These are phyloP conservation scores for Calycopis cecrops DNA, from an alignment of 1,140 invertebrate species.

Conservation along the genomic window DNA sequence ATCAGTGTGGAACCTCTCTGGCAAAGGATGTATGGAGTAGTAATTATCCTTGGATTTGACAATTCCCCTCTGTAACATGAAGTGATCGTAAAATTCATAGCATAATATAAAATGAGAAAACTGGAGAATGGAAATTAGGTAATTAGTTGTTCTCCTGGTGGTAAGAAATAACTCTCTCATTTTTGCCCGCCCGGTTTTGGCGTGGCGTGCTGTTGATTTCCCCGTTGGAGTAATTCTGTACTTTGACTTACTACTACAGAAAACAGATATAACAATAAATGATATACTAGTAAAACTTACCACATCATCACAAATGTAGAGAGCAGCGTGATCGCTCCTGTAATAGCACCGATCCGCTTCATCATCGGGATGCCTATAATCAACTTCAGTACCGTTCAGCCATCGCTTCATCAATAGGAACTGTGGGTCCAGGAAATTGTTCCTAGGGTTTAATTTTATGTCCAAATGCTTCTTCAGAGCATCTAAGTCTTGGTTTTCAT, in stretches of 20 bases:
- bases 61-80: conserved; percentile 71
- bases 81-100: neutral
- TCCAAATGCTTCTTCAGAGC: conserved; percentile 54
- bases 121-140: too few relatives aligned
- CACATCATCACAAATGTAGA: conserved; percentile 75
- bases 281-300: conserved; percentile 44
- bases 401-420: conserved; percentile 76
- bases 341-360: conserved; percentile 74
- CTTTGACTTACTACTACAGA: too few relatives aligned
- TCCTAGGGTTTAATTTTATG: conserved; percentile 58
- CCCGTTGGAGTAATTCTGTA: too few relatives aligned
- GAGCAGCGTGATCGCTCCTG: conserved; percentile 72
- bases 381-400: conserved; percentile 72
- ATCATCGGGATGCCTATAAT: conserved; percentile 65
- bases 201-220: too few relatives aligned
- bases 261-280: too few relatives aligned
- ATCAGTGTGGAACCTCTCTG: conserved; percentile 73
- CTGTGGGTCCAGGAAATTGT: conserved; percentile 75
- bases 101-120: too few relatives aligned
- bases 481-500: conserved; percentile 46
- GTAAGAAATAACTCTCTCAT: too few relatives aligned
- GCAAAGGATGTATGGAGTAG: conserved; percentile 78
- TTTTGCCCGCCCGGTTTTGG: too few relatives aligned
- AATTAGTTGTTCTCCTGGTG: too few relatives aligned
- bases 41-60: conserved; percentile 70